Conservation (phyloP, 2,888 invertebrate species). For the Aleiodes testaceus region DNA sequence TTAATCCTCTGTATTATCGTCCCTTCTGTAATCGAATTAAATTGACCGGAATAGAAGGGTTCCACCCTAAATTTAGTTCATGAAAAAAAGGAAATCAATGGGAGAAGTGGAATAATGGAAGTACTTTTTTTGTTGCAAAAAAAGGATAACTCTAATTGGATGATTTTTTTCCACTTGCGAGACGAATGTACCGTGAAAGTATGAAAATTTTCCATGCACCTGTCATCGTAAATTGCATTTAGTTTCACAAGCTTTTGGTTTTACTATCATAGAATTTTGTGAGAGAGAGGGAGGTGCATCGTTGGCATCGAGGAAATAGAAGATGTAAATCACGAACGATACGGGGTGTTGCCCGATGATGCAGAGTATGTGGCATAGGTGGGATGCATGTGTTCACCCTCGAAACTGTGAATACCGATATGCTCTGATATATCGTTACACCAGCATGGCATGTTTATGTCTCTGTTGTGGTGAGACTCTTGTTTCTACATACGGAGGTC, state of each 20-base stretch:
- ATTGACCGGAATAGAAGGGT: no score
- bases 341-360: conserved; percentile 55
- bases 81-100: no score
- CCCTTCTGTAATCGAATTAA: no score
- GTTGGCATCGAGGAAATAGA: conserved; percentile 53
- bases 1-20: no score
- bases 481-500: not conserved
- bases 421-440: conserved; percentile 49
- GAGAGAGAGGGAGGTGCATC: not conserved
- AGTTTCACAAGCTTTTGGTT: conserved; percentile 9
- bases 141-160: no score
- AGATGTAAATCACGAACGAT: conserved; percentile 59
- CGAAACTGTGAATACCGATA: conserved; percentile 51
- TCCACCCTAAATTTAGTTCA: no score
- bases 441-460: conserved; percentile 52
- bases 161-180: not conserved
- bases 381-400: conserved; percentile 41
- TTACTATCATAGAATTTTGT: not conserved
- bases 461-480: conserved; percentile 10
- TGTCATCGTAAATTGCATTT: conserved; percentile 10
- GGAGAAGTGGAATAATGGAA: no score
- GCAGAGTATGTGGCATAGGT: conserved; percentile 45
- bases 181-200: not conserved
- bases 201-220: not conserved
- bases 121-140: no score